A percentile compares a stretch with the other conserved stretches of the same genome.
phyloP scores from a whole-genome alignment of 2,113 vertebrate genomes.

The Nothobranchius furzeri region DNA sequence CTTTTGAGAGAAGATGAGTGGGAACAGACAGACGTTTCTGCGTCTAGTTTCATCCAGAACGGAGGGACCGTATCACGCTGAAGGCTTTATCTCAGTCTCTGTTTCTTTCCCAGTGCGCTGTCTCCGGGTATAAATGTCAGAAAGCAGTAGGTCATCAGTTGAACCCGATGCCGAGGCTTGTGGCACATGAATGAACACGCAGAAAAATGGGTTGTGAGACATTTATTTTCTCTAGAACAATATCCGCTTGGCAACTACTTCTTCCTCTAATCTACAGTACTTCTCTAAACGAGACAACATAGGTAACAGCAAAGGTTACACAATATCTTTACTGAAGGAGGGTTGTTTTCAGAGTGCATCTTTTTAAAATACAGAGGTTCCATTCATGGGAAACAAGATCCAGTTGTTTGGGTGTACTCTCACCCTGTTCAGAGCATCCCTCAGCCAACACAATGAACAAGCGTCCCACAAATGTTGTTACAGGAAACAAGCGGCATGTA shows the following conservation, averaged over 20 bases:
- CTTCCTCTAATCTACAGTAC: slow-evolving; percentile 7
- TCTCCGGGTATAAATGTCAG: slow-evolving; percentile 22
- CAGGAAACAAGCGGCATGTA: slow-evolving; percentile 51
- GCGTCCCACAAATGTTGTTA: slow-evolving; percentile 55
- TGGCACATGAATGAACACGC: slow-evolving; percentile 10
- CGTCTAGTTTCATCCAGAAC: slow-evolving; percentile 28
- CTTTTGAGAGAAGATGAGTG: slow-evolving; percentile 25
- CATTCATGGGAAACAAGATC: slow-evolving; percentile 48
- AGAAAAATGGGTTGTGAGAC: not conserved
- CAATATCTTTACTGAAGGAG: slow-evolving; percentile 7
- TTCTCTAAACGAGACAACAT: slow-evolving; percentile 40
- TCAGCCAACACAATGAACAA: slow-evolving; percentile 37
- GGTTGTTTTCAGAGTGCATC: slow-evolving; percentile 32
- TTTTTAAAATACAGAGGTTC: slow-evolving; percentile 35
- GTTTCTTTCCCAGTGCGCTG: not conserved
- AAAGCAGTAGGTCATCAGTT: slow-evolving; percentile 7
- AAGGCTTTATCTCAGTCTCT: slow-evolving; percentile 13
- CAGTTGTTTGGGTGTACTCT: slow-evolving; percentile 32
- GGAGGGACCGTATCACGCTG: not conserved
- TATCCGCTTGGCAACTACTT: slow-evolving; percentile 18
- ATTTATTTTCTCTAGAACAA: slow-evolving; percentile 37
- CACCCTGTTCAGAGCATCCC: slow-evolving; percentile 40
- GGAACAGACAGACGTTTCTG: slow-evolving; percentile 21
- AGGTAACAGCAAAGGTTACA: slow-evolving; percentile 24
- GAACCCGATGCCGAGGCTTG: not conserved